These are phyloP conservation scores for Drosophila repletoides DNA, from an alignment of 1,140 invertebrate species.

Conservation along the genomic window DNA sequence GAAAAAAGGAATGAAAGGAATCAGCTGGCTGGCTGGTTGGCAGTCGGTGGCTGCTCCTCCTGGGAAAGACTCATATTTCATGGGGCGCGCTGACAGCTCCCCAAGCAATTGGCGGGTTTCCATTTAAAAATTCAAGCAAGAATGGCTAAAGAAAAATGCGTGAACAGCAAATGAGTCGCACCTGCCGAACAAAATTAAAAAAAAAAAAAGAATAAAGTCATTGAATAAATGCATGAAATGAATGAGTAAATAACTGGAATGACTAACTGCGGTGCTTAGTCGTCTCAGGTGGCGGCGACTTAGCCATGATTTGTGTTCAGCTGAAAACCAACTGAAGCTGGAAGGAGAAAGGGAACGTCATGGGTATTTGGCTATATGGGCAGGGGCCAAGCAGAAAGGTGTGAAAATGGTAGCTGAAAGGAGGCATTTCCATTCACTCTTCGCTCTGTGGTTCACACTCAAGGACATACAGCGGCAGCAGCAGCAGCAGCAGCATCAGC, in stretches of 20 bases:
- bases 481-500: too few species aligned
- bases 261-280: conserved; percentile 67
- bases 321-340: background rate
- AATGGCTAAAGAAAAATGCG: conserved; percentile 52
- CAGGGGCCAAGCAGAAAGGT: conserved; percentile 27
- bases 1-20: background rate
- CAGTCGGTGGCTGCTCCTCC: background rate
- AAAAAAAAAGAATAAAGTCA: conserved; percentile 26
- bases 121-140: conserved; percentile 64
- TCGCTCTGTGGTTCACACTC: conserved; percentile 23
- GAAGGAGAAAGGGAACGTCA: background rate
- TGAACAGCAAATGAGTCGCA: conserved; percentile 65
- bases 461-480: background rate
- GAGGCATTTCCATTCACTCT: conserved; percentile 33
- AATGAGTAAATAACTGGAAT: conserved; percentile 74
- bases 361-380: background rate
- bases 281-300: conserved; percentile 17
- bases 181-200: conserved; percentile 21
- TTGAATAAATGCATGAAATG: conserved; percentile 78
- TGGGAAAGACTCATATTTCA: conserved; percentile 55
- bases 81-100: conserved; percentile 57
- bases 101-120: conserved; percentile 47
- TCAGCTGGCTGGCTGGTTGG: background rate
- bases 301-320: conserved; percentile 16
- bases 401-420: conserved; percentile 29